phyloP scores from a whole-genome alignment of 2,797 vertebrate species.

The Champsocephalus esox region DNA sequence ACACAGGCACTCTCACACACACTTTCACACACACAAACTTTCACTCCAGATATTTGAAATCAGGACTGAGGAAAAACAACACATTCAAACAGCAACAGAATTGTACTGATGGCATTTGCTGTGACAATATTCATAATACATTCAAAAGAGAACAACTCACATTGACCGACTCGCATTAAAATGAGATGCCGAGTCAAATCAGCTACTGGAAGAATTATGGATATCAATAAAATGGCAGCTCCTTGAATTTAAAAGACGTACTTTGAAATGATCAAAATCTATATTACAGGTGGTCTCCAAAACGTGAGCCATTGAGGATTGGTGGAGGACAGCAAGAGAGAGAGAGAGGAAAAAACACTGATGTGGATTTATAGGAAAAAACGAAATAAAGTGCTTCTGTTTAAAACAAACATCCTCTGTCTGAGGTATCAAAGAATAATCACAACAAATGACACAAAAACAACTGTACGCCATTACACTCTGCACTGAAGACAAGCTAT shows the following conservation, averaged over 20 bases:
- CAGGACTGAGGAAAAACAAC: constrained; percentile 52
- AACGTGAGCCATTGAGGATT: constrained; percentile 40
- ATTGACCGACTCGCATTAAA: constrained; percentile 59
- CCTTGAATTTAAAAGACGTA: constrained; percentile 38
- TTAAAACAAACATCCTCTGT: constrained; percentile 84
- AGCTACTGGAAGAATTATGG: constrained; percentile 52
- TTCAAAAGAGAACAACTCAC: constrained; percentile 77
- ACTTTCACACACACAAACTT: constrained; percentile 17
- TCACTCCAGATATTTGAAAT: constrained; percentile 54
- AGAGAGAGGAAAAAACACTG: constrained; percentile 83
- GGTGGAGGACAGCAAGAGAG: constrained; percentile 41
- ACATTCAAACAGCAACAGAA: constrained; percentile 55
- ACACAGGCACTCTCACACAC: constrained; percentile 23
- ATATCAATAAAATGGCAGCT: constrained; percentile 51
- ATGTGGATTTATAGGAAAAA: constrained; percentile 78
- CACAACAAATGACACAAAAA: constrained; percentile 80
- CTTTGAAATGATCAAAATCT: constrained; percentile 34
- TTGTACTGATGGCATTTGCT: constrained; percentile 62
- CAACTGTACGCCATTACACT: constrained; percentile 82
- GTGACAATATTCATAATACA: constrained; percentile 73
- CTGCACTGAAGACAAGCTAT: constrained; percentile 87
- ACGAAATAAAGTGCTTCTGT: constrained; percentile 98
- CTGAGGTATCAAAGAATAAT: constrained; percentile 89
- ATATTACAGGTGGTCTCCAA: constrained; percentile 26
- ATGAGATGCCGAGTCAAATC: constrained; percentile 51